Base-by-base conservation (phyloP, 53 echinoderm and acorn worm species). In the Mesocentrotus franciscanus region DNA sequence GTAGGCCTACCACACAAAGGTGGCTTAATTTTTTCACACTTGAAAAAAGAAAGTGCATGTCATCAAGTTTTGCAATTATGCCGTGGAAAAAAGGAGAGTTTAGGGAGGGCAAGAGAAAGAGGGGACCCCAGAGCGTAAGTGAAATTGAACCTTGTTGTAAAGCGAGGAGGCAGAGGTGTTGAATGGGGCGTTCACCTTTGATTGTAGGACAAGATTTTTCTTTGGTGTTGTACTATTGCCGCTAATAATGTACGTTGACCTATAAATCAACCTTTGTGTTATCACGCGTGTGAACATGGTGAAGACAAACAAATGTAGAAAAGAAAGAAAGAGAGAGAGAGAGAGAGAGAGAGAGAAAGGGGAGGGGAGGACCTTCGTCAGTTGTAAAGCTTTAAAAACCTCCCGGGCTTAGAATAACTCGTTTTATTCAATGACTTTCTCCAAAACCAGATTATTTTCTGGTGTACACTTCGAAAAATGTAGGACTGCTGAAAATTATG, bases 41-140 rank as follows among this genome's bases (percentile, higher is more conserved):
- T 57, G 24, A 13, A 59, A 89, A 89, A 57, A 89, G 14, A 79
- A 33, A 30, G 89, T 59, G 89, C 59, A 59, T 24, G 89, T 89
- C 89, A 89, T 89, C 89, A 89, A 89, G 58, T 89, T 85, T 89
- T 89, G 56, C 89, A 89, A 89, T 89, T 89, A 89, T 57, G 58
- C 78, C 34, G 33, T 34, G 33, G 34, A 34, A 89, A 79, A 79
- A 0, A 26, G 58, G 26, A 84, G 55, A 89, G 89, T 56, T 89
- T 26, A 89, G 89, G 89, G 35, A 78, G 35, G 71, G 14, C 0
- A 35, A 34, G 78, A 78, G 35, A 34, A 34, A 78, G 78, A 78
- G 0, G 14, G 78, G 17, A 35, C 78, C 89, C 89, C 56, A 26
- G n/a, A 59, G 89, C 89, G 33, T 5, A 29, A 57, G 58, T 89